These are phyloP conservation scores for Heliconius eleuchia DNA, from an alignment of 1,140 invertebrate species.

Conservation along the genomic window DNA sequence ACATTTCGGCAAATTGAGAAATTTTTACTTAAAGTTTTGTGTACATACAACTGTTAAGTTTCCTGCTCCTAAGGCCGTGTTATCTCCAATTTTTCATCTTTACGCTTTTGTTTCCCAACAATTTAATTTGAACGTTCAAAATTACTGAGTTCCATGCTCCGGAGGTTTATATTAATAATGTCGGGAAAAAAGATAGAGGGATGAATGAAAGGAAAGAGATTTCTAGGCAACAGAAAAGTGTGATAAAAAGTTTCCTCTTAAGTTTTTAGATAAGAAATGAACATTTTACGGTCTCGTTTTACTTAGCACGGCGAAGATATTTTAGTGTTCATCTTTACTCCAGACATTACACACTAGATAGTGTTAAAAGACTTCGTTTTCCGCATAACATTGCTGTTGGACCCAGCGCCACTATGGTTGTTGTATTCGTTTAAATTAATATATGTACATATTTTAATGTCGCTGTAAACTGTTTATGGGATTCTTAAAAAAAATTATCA, in stretches of 20 bases:
- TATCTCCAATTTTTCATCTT: slow-evolving; percentile 3
- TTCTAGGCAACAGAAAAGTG: background rate
- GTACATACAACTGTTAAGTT: background rate
- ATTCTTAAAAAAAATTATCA: too few relatives aligned
- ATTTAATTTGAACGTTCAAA: slow-evolving; percentile 5
- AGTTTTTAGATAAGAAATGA: background rate
- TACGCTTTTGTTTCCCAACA: background rate
- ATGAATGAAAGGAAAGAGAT: background rate
- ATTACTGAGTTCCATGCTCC: background rate
- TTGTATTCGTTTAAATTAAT: too few relatives aligned
- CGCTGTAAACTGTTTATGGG: too few relatives aligned
- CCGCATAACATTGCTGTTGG: too few relatives aligned
- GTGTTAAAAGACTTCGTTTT: too few relatives aligned
- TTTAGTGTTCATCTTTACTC: too few relatives aligned
- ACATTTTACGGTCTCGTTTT: background rate
- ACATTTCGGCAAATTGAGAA: background rate
- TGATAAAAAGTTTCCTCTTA: background rate
- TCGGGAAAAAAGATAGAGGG: background rate
- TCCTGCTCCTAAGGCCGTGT: background rate
- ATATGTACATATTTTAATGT: too few relatives aligned
- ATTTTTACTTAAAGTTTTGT: background rate
- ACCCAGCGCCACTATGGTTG: too few relatives aligned
- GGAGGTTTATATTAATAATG: background rate
- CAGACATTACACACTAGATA: too few relatives aligned
- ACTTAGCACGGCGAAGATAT: too few relatives aligned